Percentiles rank a stretch among this genome's conserved stretches.
phyloP scores from a whole-genome alignment of 2,797 vertebrate species.

The Neopelma chrysocephalum region DNA sequence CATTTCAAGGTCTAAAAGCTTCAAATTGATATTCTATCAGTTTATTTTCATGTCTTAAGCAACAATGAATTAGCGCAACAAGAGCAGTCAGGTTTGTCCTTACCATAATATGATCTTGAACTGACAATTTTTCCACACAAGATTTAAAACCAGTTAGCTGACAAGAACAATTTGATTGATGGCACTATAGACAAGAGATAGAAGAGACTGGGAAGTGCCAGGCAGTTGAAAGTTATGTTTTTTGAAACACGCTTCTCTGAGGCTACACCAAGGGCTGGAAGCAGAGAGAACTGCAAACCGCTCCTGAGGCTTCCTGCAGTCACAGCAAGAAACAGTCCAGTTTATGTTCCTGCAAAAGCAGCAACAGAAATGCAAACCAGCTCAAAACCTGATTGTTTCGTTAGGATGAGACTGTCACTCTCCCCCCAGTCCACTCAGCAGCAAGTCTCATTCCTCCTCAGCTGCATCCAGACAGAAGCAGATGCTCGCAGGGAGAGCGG shows the following conservation, averaged over 20 bases:
- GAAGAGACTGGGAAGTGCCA: not conserved
- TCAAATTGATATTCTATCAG: not conserved
- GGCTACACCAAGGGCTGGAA: not conserved
- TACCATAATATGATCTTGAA: not conserved
- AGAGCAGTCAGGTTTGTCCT: not conserved
- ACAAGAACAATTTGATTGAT: slow-evolving; percentile 22
- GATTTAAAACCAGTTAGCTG: not conserved
- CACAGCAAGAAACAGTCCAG: not conserved
- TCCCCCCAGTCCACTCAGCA: not conserved
- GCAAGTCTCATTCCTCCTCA: slow-evolving; percentile 1
- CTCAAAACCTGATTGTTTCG: not conserved
- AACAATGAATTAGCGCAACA: not conserved
- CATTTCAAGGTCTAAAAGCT: slow-evolving; percentile 11
- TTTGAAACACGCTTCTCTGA: not conserved
- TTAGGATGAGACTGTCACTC: not conserved
- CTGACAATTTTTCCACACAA: not conserved
- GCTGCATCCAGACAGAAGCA: not conserved
- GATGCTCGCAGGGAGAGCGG: not conserved
- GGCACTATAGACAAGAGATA: not conserved
- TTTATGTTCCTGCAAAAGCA: not conserved
- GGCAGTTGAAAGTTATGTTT: not conserved
- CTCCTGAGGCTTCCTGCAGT: not conserved
- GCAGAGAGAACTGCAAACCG: not conserved
- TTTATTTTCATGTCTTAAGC: slow-evolving; percentile 24
- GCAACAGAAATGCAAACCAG: not conserved